A percentile compares a stretch with the other conserved stretches of the same genome.
Evolutionary conservation across 2,113 vertebrate genomes (phyloP).

Genomic region (Petaurus breviceps): DNA sequence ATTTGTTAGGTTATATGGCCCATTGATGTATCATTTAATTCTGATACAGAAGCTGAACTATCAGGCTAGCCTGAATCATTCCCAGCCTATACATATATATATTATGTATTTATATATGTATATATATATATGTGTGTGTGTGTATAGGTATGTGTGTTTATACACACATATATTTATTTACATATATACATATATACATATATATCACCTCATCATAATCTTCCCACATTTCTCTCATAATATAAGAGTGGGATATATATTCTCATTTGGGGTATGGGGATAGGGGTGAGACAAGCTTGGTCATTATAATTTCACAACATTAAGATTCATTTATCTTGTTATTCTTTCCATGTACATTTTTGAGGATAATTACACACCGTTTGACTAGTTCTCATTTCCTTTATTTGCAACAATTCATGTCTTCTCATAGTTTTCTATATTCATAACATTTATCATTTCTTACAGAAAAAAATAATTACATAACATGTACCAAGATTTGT

Average conservation of each 20-base stretch:
- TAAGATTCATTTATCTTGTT: not conserved
- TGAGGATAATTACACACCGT: not conserved
- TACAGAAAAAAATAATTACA: not conserved
- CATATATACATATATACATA: too few species aligned
- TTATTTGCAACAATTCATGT: not conserved
- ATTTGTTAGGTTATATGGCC: too few species aligned
- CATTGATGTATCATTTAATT: too few species aligned
- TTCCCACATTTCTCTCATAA: not conserved
- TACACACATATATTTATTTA: too few species aligned
- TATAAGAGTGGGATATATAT: not conserved
- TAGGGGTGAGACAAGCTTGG: not conserved
- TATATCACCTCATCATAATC: not conserved
- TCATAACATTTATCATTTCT: not conserved
- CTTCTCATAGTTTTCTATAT: not conserved
- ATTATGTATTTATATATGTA: too few species aligned
- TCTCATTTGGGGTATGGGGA: not conserved
- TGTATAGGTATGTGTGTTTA: too few species aligned
- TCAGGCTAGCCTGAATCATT: too few species aligned
- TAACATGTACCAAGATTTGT: not conserved
- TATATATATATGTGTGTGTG: too few species aligned
- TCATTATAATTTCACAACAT: not conserved
- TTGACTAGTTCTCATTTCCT: not conserved
- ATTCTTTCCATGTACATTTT: not conserved
- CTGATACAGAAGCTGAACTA: too few species aligned
- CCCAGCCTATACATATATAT: too few species aligned